Conservation (phyloP, 2,888 invertebrate species). For the Aspidiotus rigidus region DNA sequence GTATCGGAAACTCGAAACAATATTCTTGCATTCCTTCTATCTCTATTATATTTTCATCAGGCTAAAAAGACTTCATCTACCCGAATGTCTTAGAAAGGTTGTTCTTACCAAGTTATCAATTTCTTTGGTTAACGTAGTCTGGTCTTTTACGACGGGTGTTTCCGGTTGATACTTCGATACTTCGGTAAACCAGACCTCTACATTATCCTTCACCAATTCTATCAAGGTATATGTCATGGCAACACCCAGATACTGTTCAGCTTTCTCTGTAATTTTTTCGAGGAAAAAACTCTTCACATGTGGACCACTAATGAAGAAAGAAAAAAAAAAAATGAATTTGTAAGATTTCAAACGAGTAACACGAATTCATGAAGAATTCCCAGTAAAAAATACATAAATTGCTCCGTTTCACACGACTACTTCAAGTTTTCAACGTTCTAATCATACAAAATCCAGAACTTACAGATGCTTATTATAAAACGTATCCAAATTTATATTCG, state of each 20-base stretch:
- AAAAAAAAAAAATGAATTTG: slow-evolving; percentile 29
- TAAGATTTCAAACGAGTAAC: neutral
- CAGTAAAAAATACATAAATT: neutral
- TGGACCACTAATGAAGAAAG: slow-evolving; percentile 42
- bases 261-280: slow-evolving; percentile 49
- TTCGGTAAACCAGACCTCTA: slow-evolving; percentile 46
- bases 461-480: slow-evolving; percentile 91
- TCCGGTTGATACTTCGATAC: slow-evolving; percentile 15
- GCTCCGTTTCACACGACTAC: neutral
- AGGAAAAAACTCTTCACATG: slow-evolving; percentile 60
- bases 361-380: neutral
- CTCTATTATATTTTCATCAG: too few species aligned
- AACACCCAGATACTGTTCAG: slow-evolving; percentile 73
- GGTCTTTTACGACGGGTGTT: slow-evolving; percentile 7
- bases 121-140: slow-evolving; percentile 14
- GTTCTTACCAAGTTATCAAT: slow-evolving; percentile 9
- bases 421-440: too few species aligned
- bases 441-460: slow-evolving; percentile 45
- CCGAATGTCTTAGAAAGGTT: neutral
- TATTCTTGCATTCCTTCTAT: too few species aligned
- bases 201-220: slow-evolving; percentile 79
- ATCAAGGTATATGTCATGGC: slow-evolving; percentile 93
- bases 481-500: slow-evolving; percentile 72
- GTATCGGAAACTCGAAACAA: too few species aligned
- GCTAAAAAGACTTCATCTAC: too few species aligned